These are phyloP conservation scores for Gobius niger DNA, from an alignment of 2,113 vertebrate species.

Conservation along the genomic window DNA sequence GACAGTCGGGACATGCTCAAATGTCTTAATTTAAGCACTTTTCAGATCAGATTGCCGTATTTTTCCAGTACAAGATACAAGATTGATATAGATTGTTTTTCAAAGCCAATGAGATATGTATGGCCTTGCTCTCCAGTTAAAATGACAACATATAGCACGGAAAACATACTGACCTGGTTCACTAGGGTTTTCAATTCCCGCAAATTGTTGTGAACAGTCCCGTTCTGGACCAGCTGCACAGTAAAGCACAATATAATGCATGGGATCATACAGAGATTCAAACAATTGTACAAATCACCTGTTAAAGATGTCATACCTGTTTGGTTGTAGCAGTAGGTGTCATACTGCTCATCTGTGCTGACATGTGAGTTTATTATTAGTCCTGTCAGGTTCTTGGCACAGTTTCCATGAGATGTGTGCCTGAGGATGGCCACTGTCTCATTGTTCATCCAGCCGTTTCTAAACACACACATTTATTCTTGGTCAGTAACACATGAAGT, in stretches of 20 bases:
- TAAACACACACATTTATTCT: neutral
- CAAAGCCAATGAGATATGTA: no score
- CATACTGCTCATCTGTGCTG: conserved; percentile 37
- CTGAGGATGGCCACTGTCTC: conserved; percentile 78
- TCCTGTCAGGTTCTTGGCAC: conserved; percentile 80
- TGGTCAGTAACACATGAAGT: no score
- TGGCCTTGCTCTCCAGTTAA: no score
- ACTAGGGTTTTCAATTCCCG: fast-evolving
- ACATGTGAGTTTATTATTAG: conserved; percentile 49
- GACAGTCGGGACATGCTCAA: no score
- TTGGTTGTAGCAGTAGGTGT: conserved; percentile 85
- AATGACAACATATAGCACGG: no score
- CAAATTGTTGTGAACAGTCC: neutral
- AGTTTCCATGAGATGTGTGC: conserved; percentile 72
- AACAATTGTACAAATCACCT: neutral
- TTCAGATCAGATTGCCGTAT: no score
- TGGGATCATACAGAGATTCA: neutral
- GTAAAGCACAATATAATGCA: neutral
- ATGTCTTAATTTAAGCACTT: no score
- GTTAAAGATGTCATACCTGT: conserved; percentile 72
- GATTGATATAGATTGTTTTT: no score
- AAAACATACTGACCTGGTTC: conserved; percentile 35
- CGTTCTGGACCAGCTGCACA: neutral
- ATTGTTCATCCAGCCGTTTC: conserved; percentile 78
- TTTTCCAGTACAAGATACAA: no score